phyloP scores from a whole-genome alignment of 1,140 invertebrate genomes.

The Phenacoccus solenopsis region DNA sequence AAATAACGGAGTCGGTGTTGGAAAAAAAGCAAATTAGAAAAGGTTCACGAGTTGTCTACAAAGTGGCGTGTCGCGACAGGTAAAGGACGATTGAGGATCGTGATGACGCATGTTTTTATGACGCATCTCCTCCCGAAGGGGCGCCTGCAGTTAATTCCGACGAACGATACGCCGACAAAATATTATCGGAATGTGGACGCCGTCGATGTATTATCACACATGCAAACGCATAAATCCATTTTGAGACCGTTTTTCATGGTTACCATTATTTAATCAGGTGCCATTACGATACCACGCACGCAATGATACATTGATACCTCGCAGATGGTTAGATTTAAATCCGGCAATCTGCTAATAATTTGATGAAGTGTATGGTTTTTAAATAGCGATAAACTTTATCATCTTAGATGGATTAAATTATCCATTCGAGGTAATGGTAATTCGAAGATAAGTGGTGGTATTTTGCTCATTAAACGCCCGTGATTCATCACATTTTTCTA shows the following conservation, averaged over 20 bases:
- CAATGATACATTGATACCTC: too few species aligned
- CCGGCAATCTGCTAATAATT: too few species aligned
- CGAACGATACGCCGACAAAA: not conserved
- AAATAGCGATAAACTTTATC: too few species aligned
- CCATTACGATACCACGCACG: too few species aligned
- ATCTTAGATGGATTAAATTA: too few species aligned
- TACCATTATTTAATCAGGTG: not conserved
- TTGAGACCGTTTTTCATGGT: not conserved
- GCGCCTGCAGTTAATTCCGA: not conserved
- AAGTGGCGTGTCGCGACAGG: not conserved
- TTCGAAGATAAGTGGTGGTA: not conserved
- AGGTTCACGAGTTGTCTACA: not conserved
- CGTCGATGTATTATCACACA: not conserved
- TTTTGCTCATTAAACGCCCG: not conserved
- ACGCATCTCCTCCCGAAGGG: not conserved
- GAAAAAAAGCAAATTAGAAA: too few species aligned
- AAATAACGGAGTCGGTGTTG: too few species aligned
- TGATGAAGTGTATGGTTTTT: too few species aligned
- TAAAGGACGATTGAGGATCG: not conserved
- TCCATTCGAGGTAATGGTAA: too few species aligned
- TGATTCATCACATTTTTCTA: too few species aligned
- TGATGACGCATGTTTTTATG: not conserved
- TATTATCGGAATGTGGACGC: slow-evolving; percentile 1
- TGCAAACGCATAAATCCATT: not conserved
- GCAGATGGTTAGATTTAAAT: too few species aligned